These are phyloP conservation scores for Contarinia nasturtii DNA, from an alignment of 1,140 invertebrate species.

Conservation along the genomic window DNA sequence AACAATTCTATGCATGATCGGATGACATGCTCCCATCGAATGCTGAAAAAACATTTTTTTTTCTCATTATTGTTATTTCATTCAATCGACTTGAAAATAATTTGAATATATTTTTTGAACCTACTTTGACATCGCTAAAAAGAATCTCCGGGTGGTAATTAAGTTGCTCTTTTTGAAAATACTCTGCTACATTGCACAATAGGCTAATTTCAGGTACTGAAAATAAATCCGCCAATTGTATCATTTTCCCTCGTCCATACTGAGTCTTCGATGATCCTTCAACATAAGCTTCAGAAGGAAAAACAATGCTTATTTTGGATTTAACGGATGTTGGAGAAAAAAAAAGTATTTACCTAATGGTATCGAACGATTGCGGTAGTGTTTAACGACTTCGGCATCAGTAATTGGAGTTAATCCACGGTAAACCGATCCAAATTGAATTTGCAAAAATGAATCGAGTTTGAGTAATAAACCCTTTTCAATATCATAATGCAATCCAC, in stretches of 20 bases:
- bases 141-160: slow-evolving; percentile 91
- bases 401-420: slow-evolving; percentile 60
- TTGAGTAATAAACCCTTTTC: slow-evolving; percentile 89
- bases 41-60: slow-evolving; percentile 58
- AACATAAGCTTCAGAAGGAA: slow-evolving; percentile 43
- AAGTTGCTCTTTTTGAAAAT: slow-evolving; percentile 74
- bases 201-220: slow-evolving; percentile 91
- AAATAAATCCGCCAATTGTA: slow-evolving; percentile 91
- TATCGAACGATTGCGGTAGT: slow-evolving; percentile 74
- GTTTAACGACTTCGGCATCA: slow-evolving; percentile 64
- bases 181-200: slow-evolving; percentile 83
- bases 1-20: slow-evolving; percentile 76
- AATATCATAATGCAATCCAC: slow-evolving; percentile 91
- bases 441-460: slow-evolving; percentile 89
- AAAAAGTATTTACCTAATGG: slow-evolving; percentile 25
- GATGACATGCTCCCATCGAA: slow-evolving; percentile 76
- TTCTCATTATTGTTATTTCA: too few relatives aligned
- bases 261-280: slow-evolving; percentile 37
- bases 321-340: too few relatives aligned
- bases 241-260: slow-evolving; percentile 63
- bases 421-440: slow-evolving; percentile 90
- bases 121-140: slow-evolving; percentile 84
- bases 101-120: slow-evolving; percentile 7
- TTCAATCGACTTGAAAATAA: too few relatives aligned
- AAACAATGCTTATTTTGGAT: too few relatives aligned